Evolutionary conservation across 2,797 vertebrate species (phyloP), one percentile per base, ranked within the genome.

Genomic region (Oreochromis mossambicus): DNA sequence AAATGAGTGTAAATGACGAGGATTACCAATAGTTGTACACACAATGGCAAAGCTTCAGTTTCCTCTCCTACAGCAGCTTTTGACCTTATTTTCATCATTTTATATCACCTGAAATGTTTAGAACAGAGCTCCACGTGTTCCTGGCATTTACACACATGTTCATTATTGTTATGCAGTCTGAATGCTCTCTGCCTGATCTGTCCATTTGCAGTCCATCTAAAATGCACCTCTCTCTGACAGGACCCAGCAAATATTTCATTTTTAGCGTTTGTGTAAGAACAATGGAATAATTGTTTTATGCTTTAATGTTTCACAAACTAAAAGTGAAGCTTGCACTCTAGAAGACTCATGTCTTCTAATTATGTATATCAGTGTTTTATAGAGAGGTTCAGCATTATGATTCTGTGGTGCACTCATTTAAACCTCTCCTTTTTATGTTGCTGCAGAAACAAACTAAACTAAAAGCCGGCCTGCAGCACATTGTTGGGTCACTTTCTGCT

Each of bases 371-470:
- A 56, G 26, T 32, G 55, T 56, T 46, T 56, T 56, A 56, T 32
- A 56, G 55, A 56, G 13, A 56, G 0, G 55, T 56, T 56, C 54
- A 56, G 26, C 54, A 8, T 32, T 0, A 0, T 56, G 55, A 29
- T 1, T 32, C 26, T 58, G 55, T 58, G 55, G 14, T 29, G 26
- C 26, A 56, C 13, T 6, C 26, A 29, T 32, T 58, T 29, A 32
- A 58, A 58, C 3, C 0, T 56, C 55, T 17, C 26, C 26, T 56
- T 56, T 0, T 32, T 32, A 56, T 56, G 55, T 56, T 17, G 55
- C 26, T 58, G 55, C 55, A 58, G 14, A 58, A 58, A 58, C 26
- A 34, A 58, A 32, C 29, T 10, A 2, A 58, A 58, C 15, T 17
- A 34, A 34, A 58, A 58, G 29, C 26, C 15, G 5, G 1, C 14